phyloP scores from a whole-genome alignment of 2,797 vertebrate species.

The Hypotaenidia philippensis region DNA sequence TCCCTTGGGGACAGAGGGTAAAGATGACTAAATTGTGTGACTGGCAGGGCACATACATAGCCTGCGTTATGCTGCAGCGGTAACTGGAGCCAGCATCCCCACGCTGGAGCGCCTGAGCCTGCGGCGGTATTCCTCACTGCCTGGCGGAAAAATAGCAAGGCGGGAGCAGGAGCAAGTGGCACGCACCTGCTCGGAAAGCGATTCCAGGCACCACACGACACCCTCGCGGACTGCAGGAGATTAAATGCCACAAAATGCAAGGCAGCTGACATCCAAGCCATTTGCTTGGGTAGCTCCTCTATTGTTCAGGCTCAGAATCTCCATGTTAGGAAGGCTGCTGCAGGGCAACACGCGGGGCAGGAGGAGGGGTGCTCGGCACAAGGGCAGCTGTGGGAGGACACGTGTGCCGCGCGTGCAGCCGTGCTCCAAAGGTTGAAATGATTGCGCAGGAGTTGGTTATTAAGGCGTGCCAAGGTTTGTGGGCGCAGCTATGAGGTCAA shows the following conservation, averaged over 20 bases:
- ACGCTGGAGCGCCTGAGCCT: rapidly evolving
- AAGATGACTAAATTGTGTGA: background rate
- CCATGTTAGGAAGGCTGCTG: background rate
- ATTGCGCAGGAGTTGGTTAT: background rate
- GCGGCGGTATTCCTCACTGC: background rate
- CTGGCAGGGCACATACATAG: background rate
- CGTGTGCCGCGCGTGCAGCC: rapidly evolving
- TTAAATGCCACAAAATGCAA: background rate
- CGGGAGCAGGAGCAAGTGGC: background rate
- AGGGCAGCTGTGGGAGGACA: rapidly evolving
- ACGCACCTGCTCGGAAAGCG: background rate
- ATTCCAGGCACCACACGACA: background rate
- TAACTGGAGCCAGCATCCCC: background rate
- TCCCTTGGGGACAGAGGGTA: background rate
- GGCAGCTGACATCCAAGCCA: background rate
- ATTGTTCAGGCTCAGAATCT: background rate
- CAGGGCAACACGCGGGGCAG: background rate
- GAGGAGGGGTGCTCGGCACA: background rate
- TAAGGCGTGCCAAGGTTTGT: background rate
- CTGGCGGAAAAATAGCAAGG: background rate
- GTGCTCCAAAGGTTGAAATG: background rate
- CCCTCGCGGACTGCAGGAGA: background rate
- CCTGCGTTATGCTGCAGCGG: rapidly evolving
- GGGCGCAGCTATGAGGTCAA: background rate
- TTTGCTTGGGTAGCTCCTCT: background rate